Percentiles rank a stretch among this genome's conserved stretches.
Evolutionary conservation across 2,797 vertebrate species (phyloP).

Genomic region (Bufotes viridis): DNA sequence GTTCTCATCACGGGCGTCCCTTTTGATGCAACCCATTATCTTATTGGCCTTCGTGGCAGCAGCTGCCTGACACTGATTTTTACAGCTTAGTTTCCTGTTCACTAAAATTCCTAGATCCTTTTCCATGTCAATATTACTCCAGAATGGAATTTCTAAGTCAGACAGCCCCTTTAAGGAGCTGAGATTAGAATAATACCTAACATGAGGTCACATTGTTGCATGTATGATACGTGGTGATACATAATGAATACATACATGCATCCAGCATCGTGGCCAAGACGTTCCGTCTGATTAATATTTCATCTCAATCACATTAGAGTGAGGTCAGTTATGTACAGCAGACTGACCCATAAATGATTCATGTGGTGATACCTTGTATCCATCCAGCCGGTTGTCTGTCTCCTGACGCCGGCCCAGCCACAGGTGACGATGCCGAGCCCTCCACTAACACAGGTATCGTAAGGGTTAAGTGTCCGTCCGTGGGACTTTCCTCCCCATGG

Average conservation of each 20-base stretch:
- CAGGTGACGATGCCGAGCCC: not conserved
- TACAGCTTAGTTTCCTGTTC: no score
- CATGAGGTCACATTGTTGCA: conserved; percentile 6
- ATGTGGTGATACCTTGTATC: not conserved
- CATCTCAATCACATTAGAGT: conserved; percentile 51
- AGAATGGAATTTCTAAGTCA: not conserved
- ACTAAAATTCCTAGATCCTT: no score
- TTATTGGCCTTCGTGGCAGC: no score
- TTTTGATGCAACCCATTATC: no score
- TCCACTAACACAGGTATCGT: not conserved
- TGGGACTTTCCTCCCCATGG: not conserved
- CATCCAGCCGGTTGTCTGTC: not conserved
- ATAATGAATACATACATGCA: not conserved
- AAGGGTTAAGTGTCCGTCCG: not conserved
- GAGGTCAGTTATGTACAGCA: conserved; percentile 63
- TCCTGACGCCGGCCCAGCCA: not conserved
- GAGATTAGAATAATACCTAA: not conserved
- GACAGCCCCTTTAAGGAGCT: not conserved
- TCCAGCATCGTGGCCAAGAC: not conserved
- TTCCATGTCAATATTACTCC: no score
- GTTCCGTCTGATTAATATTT: not conserved
- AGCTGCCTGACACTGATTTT: no score
- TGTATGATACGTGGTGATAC: not conserved
- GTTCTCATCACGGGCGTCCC: no score
- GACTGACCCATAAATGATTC: conserved; percentile 10